phyloP scores from a whole-genome alignment of 2,113 vertebrate genomes.

The Ciconia stormi region DNA sequence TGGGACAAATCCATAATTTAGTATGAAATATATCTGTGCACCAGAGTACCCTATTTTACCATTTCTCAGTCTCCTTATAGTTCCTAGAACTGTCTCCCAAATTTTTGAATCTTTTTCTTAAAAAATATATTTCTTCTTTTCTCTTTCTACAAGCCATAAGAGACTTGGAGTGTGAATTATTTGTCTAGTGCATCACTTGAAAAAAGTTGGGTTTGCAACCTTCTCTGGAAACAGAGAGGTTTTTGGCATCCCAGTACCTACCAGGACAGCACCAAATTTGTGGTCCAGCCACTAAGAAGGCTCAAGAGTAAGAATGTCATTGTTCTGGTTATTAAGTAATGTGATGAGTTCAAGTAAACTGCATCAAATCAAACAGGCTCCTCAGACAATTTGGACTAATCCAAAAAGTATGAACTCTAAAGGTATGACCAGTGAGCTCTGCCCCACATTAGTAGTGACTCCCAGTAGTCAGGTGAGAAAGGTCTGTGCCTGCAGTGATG shows the following conservation, averaged over 20 bases:
- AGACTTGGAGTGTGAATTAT: neutral
- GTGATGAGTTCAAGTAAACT: neutral
- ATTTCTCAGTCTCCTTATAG: neutral
- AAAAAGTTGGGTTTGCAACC: neutral
- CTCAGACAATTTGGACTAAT: neutral
- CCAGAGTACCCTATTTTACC: neutral
- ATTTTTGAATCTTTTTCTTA: neutral
- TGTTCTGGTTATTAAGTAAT: neutral
- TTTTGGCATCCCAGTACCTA: neutral
- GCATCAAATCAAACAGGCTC: neutral
- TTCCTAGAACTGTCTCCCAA: neutral
- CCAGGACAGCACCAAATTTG: neutral
- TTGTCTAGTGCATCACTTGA: neutral
- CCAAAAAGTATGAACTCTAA: neutral
- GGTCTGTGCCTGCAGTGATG: neutral
- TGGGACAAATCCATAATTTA: neutral
- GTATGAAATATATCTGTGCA: neutral
- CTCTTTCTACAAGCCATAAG: neutral
- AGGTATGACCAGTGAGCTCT: neutral
- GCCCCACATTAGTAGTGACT: accelerated
- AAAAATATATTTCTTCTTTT: neutral
- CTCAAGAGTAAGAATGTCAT: neutral
- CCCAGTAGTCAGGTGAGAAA: neutral
- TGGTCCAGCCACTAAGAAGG: neutral
- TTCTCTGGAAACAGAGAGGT: neutral